Percentiles rank a stretch among this genome's conserved stretches.
These are phyloP conservation scores for Drosophila guanche DNA, from an alignment of 1,140 invertebrate species.

Conservation along the genomic window DNA sequence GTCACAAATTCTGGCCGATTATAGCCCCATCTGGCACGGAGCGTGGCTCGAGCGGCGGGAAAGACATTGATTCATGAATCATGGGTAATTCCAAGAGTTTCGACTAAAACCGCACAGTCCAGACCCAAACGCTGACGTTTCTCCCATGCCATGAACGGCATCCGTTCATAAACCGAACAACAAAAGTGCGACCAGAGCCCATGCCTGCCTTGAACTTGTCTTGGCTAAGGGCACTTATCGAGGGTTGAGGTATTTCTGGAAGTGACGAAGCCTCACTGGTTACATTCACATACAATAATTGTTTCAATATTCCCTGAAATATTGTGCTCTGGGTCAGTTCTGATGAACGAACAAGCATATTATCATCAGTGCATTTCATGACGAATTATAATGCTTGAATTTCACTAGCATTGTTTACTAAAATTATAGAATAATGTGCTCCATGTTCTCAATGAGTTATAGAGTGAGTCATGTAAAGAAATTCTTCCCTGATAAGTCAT, in stretches of 20 bases:
- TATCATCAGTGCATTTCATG: neutral
- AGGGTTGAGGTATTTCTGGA: neutral
- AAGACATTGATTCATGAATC: conserved; percentile 52
- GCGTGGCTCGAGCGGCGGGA: conserved; percentile 46
- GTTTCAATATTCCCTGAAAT: conserved; percentile 8
- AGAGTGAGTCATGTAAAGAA: too few species aligned
- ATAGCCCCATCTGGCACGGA: conserved; percentile 7
- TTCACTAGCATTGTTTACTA: too few species aligned
- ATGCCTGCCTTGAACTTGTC: conserved; percentile 27
- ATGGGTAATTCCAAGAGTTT: conserved; percentile 46
- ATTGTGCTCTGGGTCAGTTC: neutral
- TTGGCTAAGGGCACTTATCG: neutral
- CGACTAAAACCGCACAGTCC: conserved; percentile 40
- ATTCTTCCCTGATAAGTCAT: too few species aligned
- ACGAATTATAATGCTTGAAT: too few species aligned
- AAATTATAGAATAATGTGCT: too few species aligned
- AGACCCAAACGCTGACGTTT: conserved; percentile 29
- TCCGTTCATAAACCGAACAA: neutral
- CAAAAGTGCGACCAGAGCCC: neutral
- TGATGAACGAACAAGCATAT: conserved; percentile 11
- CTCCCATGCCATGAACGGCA: conserved; percentile 19
- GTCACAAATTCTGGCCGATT: conserved; percentile 20
- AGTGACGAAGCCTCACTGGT: too few species aligned
- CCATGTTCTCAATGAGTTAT: too few species aligned
- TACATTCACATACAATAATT: too few species aligned